Percentiles rank a stretch among this genome's conserved stretches.
Evolutionary conservation across 2,113 vertebrate genomes (phyloP).

Genomic region (Athene noctua): DNA sequence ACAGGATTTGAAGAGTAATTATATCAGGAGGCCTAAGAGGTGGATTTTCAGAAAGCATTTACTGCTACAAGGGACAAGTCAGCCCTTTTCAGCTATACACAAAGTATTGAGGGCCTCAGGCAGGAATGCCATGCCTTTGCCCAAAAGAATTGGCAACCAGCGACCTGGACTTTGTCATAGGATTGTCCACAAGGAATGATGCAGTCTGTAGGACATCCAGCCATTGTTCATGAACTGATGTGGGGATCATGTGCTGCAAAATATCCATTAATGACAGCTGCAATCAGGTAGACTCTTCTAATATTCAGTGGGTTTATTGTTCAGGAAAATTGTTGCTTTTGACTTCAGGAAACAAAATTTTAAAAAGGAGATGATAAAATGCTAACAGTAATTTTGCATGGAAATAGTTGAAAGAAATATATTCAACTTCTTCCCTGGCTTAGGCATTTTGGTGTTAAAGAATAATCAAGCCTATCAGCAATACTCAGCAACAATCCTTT

Average conservation of each 20-base stretch:
- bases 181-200: not conserved
- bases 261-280: not conserved
- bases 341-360: not conserved
- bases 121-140: not conserved
- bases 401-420: not conserved
- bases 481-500: not conserved
- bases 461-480: not conserved
- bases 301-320: not conserved
- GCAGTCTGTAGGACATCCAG: not conserved
- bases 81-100: not conserved
- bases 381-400: not conserved
- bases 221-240: rapidly evolving
- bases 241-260: not conserved
- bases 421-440: not conserved
- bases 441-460: not conserved
- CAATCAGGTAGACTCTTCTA: not conserved
- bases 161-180: not conserved
- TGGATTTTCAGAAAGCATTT: not conserved
- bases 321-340: not conserved
- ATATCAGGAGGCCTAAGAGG: not conserved
- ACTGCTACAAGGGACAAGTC: not conserved
- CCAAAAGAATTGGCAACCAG: not conserved
- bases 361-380: not conserved
- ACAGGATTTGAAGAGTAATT: not conserved
- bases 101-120: not conserved